Base-by-base conservation (phyloP, 2,797 vertebrate genomes). In the Takifugu ocellatus region DNA sequence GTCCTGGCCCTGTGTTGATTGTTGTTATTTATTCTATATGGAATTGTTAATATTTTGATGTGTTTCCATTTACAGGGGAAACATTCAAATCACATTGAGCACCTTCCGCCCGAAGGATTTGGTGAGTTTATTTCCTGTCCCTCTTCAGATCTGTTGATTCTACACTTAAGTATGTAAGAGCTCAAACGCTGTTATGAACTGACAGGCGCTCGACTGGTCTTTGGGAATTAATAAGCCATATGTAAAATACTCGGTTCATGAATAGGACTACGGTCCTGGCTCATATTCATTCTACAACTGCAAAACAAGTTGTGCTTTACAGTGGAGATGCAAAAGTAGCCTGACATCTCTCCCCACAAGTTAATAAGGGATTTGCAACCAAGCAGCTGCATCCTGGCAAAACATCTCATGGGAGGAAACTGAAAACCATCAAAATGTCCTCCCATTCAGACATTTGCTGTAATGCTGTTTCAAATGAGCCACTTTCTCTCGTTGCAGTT, bases 21-120 rank as follows among this genome's bases (percentile, higher is more conserved):
- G 2, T 49, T 6, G 3, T 21, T 51, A 5, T 51, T 59, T 52
- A 14, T 3, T 11, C 11, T 8, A 21, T 25, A 25, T n/a, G 33
- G 10, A 8, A 14, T 25, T 3, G 6, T 12, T 29, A 3, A 49
- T n/a, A 10, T 60, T 25, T 33, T 52, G 47, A 68, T 50, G 0
- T 64, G 59, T 0, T 77, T 89, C 81, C 89, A 56, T 69, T 85
- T 82, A 7, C 86, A 99, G 97, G 94, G 93, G 54, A 98, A 98
- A 75, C 94, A 94, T 82, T 91, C 93, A 74, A 94, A 92, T 83
- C 95, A 96, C 84, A 90, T 90, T 11, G 96, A 99, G 58, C 95
- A 97, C 81, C 96, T 97, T 76, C 94, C 93, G 80, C 92, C 91
- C 59, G 97, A 99, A 85, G 96, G 95, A 86, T 94, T 94, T 82